Evolutionary conservation across 2,113 vertebrate species (phyloP), one percentile per base, ranked within the genome.

Genomic region (Apaloderma vittatum): DNA sequence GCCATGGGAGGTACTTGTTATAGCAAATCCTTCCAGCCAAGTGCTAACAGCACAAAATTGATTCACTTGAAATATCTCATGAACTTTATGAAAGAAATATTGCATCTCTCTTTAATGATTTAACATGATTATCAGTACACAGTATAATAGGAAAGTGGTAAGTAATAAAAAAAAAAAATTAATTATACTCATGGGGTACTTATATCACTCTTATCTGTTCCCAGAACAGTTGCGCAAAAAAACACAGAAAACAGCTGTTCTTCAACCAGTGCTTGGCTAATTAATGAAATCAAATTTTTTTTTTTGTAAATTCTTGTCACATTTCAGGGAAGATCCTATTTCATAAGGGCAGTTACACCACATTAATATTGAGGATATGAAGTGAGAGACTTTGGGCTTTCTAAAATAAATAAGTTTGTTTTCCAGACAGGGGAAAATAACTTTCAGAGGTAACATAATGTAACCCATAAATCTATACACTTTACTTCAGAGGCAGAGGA

Each of bases 381-480:
- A 83, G 27, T 32, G 27, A 92, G 58, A 68, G n/a, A 75, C 66
- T 54, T 48, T 29, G 21, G 40, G 62, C 36, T 93, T 92, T 93
- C 45, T 52, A 61, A 93, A 93, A 83, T 34, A 66, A 90, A 92
- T 68, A 36, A 54, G 32, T 71, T 83, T 88, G 45, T 3, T 92
- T 93, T 82, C 87, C 62, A 93, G 49, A 75, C 23, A 57, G 23
- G 11, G 58, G 36, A 90, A 94, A 88, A 90, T 68, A 96, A 65
- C 16, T 81, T 85, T 52, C 32, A 12, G 51, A 75, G 37, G 46
- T 46, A 75, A 58, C 9, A 62, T 46, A 78, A 89, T 15, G 12
- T 82, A 78, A 85, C 19, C 54, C 66, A 93, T 66, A 90, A 90
- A 90, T 86, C 66, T 76, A 61, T 36, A 49, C 27, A 19, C 34